phyloP scores from a whole-genome alignment of 2,888 invertebrate genomes.

The Sepiola atlantica region DNA sequence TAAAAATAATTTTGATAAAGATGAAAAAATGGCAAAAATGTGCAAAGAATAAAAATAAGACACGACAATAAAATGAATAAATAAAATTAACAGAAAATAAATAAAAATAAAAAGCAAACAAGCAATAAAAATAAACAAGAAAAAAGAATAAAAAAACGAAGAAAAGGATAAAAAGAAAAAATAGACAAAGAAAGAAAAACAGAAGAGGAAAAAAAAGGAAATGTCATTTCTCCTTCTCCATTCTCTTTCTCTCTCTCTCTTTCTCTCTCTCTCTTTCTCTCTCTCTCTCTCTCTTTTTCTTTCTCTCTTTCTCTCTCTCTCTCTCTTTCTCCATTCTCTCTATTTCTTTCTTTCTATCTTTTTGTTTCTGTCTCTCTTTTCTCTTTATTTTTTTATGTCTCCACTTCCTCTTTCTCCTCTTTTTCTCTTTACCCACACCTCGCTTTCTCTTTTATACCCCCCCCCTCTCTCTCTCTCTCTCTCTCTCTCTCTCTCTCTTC shows the following conservation, averaged over 20 bases:
- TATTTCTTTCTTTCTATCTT: not conserved
- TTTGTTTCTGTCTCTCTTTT: not conserved
- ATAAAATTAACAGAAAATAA: too few species aligned
- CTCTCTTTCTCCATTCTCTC: not conserved
- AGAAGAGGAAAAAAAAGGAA: not conserved
- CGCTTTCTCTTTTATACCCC: too few species aligned
- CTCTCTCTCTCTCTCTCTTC: not conserved
- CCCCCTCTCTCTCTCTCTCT: not conserved
- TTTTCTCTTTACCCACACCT: too few species aligned
- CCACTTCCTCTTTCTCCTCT: not conserved
- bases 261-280: not conserved
- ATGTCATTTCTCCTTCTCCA: not conserved
- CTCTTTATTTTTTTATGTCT: not conserved
- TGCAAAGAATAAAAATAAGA: too few species aligned
- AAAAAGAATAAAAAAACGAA: not conserved
- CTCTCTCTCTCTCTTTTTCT: not conserved
- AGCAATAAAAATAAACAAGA: too few species aligned
- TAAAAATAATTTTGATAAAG: too few species aligned
- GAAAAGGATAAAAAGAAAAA: not conserved
- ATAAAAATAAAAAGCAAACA: too few species aligned
- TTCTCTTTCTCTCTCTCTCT: slow-evolving; percentile 44
- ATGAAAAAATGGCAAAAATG: too few species aligned
- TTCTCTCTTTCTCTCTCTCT: slow-evolving; percentile 6
- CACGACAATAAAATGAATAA: too few species aligned
- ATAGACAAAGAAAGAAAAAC: not conserved